Evolutionary conservation across 2,797 vertebrate genomes (phyloP).

Genomic region (Acrocephalus scirpaceus): DNA sequence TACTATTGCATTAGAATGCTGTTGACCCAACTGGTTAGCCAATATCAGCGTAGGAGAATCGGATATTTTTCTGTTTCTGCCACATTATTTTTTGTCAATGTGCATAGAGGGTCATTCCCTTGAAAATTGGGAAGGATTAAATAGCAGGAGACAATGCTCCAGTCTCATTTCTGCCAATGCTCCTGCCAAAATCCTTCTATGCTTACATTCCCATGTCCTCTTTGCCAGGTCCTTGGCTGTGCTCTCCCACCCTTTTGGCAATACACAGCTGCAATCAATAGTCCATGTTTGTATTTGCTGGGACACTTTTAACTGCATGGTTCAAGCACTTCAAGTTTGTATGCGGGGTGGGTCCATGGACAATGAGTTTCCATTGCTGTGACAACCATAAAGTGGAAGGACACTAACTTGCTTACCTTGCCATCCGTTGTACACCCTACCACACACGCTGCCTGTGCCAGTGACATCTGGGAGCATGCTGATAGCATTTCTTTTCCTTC

Average conservation of each 20-base stretch:
- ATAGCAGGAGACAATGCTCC: not conserved
- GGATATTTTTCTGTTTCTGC: not conserved
- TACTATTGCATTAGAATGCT: not conserved
- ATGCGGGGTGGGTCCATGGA: rapidly evolving
- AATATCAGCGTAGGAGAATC: not conserved
- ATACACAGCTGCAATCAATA: not conserved
- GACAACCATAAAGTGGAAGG: not conserved
- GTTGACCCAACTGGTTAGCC: not conserved
- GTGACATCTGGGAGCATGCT: not conserved
- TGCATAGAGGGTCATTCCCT: not conserved
- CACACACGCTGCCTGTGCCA: rapidly evolving
- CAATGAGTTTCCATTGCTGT: not conserved
- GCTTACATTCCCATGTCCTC: not conserved
- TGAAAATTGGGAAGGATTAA: not conserved
- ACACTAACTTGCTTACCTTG: not conserved
- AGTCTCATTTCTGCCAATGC: not conserved
- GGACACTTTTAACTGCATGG: not conserved
- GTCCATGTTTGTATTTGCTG: not conserved
- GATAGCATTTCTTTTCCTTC: not conserved
- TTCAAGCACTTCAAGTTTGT: not conserved
- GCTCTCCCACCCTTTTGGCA: not conserved
- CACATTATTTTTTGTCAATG: not conserved
- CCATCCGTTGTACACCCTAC: not conserved
- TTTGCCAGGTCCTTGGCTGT: not conserved
- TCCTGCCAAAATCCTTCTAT: not conserved